Evolutionary conservation across 2,113 vertebrate genomes (phyloP).

Genomic region (Solea senegalensis): DNA sequence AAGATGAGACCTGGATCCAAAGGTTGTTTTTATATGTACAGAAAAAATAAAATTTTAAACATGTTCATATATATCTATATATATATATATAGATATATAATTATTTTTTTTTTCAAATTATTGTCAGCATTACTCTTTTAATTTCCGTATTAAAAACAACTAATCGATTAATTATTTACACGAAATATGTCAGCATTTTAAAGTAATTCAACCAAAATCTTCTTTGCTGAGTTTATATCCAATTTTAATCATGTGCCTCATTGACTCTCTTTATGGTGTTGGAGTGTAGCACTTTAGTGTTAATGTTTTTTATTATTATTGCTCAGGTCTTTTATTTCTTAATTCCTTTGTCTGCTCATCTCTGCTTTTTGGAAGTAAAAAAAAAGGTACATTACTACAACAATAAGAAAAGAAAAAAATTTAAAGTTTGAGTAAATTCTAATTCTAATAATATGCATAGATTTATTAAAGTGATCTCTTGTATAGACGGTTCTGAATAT

Average conservation of each 20-base stretch:
- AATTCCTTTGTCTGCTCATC: conserved; percentile 34
- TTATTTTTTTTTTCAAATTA: conserved; percentile 21
- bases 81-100: conserved; percentile 9
- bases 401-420: conserved; percentile 2
- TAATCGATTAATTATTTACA: conserved; percentile 19
- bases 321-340: conserved; percentile 30
- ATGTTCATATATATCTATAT: not conserved
- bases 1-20: conserved; percentile 2
- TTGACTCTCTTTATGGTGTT: conserved; percentile 32
- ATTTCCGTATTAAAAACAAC: conserved; percentile 1
- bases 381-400: conserved; percentile 30
- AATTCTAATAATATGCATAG: conserved; percentile 10
- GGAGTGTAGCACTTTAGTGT: conserved; percentile 25
- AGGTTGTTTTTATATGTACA: conserved; percentile 24
- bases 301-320: conserved; percentile 25
- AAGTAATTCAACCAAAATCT: conserved; percentile 8
- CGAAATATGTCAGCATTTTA: conserved; percentile 32
- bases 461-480: conserved; percentile 40
- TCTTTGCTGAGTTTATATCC: conserved; percentile 21
- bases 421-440: conserved; percentile 1
- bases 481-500: not conserved
- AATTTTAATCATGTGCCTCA: conserved; percentile 46
- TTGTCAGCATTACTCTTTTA: conserved; percentile 9
- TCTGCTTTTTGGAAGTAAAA: conserved; percentile 25
- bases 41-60: conserved; percentile 8